Percentiles rank a stretch among this genome's conserved stretches.
These are phyloP conservation scores for Lochmaea capreae DNA, from an alignment of 2,888 invertebrate genomes.

Conservation along the genomic window DNA sequence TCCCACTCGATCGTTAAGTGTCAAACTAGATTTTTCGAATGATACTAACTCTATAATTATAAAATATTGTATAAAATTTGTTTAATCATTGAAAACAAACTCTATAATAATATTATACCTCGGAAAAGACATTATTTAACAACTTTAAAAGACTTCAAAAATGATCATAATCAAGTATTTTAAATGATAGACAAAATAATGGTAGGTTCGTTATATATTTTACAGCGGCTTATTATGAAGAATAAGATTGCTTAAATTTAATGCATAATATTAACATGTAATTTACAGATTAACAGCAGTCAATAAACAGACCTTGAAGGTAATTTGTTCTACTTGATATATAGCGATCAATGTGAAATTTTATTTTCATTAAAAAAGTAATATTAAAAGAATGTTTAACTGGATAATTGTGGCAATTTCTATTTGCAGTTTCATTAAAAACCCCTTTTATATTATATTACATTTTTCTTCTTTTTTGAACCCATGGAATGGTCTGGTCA, in stretches of 20 bases:
- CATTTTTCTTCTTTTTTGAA: too few species aligned
- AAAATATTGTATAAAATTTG: too few species aligned
- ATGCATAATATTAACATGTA: conserved; percentile 9
- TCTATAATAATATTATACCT: too few species aligned
- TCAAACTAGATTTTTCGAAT: too few species aligned
- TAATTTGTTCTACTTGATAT: conserved; percentile 10
- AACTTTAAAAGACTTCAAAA: not conserved
- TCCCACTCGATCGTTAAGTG: too few species aligned
- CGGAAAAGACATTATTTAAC: not conserved
- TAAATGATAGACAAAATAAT: conserved; percentile 2
- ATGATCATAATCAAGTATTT: not conserved
- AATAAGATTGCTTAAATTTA: not conserved
- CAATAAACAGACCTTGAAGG: conserved; percentile 24
- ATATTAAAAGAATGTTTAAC: not conserved
- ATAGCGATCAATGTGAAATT: conserved; percentile 26
- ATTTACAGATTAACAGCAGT: conserved; percentile 17
- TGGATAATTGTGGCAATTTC: conserved; percentile 13
- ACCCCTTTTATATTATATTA: not conserved
- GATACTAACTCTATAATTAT: too few species aligned
- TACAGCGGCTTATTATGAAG: not conserved
- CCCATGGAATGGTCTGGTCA: too few species aligned
- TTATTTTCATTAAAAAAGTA: conserved; percentile 22
- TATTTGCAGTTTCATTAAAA: not conserved
- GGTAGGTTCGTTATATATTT: not conserved
- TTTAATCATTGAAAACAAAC: too few species aligned